Percentiles rank a stretch among this genome's conserved stretches.
phyloP scores from a whole-genome alignment of 2,888 invertebrate genomes.

The Parnassius orleans region DNA sequence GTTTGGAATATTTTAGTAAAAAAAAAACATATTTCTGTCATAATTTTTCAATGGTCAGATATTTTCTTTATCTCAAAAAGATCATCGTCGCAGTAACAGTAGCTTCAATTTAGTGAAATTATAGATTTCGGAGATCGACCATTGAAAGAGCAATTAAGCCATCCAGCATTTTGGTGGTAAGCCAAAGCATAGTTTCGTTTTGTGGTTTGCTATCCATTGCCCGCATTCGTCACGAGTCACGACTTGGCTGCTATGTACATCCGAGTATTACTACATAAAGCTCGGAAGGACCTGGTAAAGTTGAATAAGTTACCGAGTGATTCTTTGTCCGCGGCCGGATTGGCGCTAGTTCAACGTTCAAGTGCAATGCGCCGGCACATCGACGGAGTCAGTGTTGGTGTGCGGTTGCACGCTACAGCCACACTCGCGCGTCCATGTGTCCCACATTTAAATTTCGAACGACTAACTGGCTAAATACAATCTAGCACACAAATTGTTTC shows the following conservation, averaged over 20 bases:
- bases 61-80: too few species aligned
- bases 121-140: constrained; percentile 31
- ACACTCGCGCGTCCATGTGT: constrained; percentile 23
- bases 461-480: constrained; percentile 38
- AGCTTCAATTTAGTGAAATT: too few species aligned
- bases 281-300: constrained; percentile 38
- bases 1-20: too few species aligned
- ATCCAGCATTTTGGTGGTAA: constrained; percentile 47
- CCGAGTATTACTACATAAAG: constrained; percentile 46
- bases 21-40: too few species aligned
- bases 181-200: constrained; percentile 63
- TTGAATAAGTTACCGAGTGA: constrained; percentile 29
- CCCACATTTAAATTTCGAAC: constrained; percentile 50
- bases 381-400: constrained; percentile 52
- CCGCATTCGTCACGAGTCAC: constrained; percentile 53
- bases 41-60: too few species aligned
- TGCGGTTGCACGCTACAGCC: constrained; percentile 45
- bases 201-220: constrained; percentile 64
- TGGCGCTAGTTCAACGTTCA: constrained; percentile 71
- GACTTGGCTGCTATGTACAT: constrained; percentile 34
- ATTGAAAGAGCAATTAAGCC: constrained; percentile 57
- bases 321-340: constrained; percentile 48
- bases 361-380: constrained; percentile 70
- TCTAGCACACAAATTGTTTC: constrained; percentile 37
- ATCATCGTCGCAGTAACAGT: too few species aligned